Evolutionary conservation across 2,888 invertebrate genomes (phyloP).

Genomic region (Xylophagus ater): DNA sequence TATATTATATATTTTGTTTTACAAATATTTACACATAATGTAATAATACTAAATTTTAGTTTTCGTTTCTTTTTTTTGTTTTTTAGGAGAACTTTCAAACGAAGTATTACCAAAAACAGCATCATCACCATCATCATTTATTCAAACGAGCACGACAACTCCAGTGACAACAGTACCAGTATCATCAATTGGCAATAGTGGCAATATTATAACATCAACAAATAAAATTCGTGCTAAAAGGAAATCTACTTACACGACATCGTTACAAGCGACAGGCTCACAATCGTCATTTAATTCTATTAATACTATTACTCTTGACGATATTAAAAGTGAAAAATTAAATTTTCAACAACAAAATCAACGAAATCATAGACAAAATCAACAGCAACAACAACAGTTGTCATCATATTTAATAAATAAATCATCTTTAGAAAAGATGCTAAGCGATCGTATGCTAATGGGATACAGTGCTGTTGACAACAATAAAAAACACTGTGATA

Average conservation of each 20-base stretch:
- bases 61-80: not conserved
- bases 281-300: not conserved
- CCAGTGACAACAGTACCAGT: slow-evolving; percentile 6
- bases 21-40: no score
- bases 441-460: slow-evolving; percentile 36
- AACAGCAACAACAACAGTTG: slow-evolving; percentile 19
- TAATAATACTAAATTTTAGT: no score
- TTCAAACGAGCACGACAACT: slow-evolving; percentile 5
- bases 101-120: slow-evolving; percentile 8
- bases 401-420: slow-evolving; percentile 7
- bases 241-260: slow-evolving; percentile 7
- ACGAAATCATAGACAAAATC: slow-evolving; percentile 5
- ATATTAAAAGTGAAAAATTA: not conserved
- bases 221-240: slow-evolving; percentile 9
- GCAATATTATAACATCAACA: not conserved
- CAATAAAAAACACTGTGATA: slow-evolving; percentile 32
- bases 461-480: slow-evolving; percentile 28
- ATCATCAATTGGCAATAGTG: not conserved
- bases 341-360: slow-evolving; percentile 16
- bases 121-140: slow-evolving; percentile 8
- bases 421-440: slow-evolving; percentile 29
- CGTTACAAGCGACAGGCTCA: not conserved
- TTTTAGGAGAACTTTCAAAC: slow-evolving; percentile 13
- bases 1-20: no score
- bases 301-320: not conserved